A percentile compares a stretch with the other conserved stretches of the same genome.
Conservation (phyloP, 2,797 vertebrate species). For the Coregonus sp. region DNA sequence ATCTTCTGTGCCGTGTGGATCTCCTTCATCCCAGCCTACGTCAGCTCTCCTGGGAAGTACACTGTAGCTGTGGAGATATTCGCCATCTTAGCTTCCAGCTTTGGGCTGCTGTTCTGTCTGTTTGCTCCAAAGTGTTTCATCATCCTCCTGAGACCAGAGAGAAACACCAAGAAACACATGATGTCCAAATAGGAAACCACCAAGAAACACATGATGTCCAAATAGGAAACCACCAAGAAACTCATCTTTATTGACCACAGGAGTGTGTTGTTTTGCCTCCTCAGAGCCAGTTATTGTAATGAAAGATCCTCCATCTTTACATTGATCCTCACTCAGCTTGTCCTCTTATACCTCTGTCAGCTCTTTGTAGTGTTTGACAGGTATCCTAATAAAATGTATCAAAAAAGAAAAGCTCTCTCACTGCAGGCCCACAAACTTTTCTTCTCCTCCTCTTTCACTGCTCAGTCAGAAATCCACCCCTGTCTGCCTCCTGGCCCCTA, state of each 20-base stretch:
- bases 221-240: background rate
- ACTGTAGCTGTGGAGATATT: constrained; percentile 79
- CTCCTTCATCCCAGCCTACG: constrained; percentile 78
- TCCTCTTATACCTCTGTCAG: background rate
- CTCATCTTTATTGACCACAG: constrained; percentile 46
- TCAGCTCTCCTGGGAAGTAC: constrained; percentile 81
- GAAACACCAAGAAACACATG: constrained; percentile 68
- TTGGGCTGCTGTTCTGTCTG: constrained; percentile 75
- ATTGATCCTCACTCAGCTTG: background rate
- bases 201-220: background rate
- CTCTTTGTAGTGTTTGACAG: background rate
- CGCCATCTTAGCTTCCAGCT: constrained; percentile 81
- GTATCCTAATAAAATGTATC: too few species aligned
- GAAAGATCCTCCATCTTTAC: background rate
- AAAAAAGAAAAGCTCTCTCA: too few species aligned
- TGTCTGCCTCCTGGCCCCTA: background rate
- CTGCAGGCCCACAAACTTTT: too few species aligned
- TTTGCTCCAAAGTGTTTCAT: constrained; percentile 78
- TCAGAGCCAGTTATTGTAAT: background rate
- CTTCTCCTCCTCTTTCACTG: background rate
- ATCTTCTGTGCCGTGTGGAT: constrained; percentile 82
- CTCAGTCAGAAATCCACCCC: background rate
- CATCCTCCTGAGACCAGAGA: constrained; percentile 69
- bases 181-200: constrained; percentile 56
- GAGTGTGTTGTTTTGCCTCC: constrained; percentile 54